A percentile compares a stretch with the other conserved stretches of the same genome.
Conservation (phyloP, 53 echinoderm and acorn worm genomes). For the Temnopleurus reevesii region DNA sequence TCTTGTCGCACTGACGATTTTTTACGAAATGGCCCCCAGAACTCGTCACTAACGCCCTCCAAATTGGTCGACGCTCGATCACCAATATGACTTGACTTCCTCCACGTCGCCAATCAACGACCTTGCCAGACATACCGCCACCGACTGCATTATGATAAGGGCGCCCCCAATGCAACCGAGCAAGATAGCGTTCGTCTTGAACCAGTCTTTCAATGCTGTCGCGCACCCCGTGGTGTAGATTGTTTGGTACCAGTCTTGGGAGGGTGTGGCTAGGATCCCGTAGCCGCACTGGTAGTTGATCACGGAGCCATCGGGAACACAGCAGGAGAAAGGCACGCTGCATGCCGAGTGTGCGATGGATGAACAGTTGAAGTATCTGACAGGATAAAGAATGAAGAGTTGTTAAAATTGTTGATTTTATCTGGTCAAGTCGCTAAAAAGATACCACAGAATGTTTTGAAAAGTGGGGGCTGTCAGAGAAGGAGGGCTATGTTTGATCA, state of each 20-base stretch:
- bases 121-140: slow-evolving; percentile 77
- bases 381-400: background rate
- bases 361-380: slow-evolving; percentile 82
- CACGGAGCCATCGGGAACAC: slow-evolving; percentile 67
- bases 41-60: too few species aligned
- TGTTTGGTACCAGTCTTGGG: slow-evolving; percentile 14
- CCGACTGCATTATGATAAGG: slow-evolving; percentile 78
- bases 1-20: too few species aligned
- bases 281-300: slow-evolving; percentile 97
- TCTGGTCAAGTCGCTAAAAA: too few species aligned
- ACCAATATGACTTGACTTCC: slow-evolving; percentile 91
- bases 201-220: slow-evolving; percentile 78
- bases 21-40: too few species aligned
- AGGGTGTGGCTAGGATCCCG: slow-evolving; percentile 33
- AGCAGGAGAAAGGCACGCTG: slow-evolving; percentile 94
- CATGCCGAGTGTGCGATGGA: slow-evolving; percentile 75
- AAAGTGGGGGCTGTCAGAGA: too few species aligned
- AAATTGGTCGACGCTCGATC: too few species aligned
- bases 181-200: slow-evolving; percentile 79
- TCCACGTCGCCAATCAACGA: slow-evolving; percentile 81
- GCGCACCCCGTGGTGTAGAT: slow-evolving; percentile 80
- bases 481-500: too few species aligned
- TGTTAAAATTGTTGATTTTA: background rate
- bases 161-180: slow-evolving; percentile 71
- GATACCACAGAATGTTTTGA: too few species aligned